phyloP scores from a whole-genome alignment of 2,888 invertebrate genomes.

The Volucella inanis region DNA sequence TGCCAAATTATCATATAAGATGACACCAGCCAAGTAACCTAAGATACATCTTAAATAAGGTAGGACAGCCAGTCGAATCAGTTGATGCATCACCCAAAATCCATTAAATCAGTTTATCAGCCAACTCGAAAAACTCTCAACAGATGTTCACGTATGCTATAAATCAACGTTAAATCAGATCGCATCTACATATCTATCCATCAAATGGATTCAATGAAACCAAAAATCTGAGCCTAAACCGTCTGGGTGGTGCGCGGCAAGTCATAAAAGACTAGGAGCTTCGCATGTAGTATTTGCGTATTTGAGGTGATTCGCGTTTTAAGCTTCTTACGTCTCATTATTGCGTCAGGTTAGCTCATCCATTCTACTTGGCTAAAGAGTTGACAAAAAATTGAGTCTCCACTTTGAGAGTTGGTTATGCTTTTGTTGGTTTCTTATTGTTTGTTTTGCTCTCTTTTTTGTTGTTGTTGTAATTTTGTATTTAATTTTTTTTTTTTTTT shows the following conservation, averaged over 20 bases:
- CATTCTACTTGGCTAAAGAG: conserved; percentile 30
- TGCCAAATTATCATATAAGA: no score
- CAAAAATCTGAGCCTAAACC: neutral
- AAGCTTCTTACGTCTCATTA: conserved; percentile 45
- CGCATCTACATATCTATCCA: no score
- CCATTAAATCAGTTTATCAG: no score
- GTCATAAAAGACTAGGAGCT: conserved; percentile 45
- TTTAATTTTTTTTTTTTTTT: conserved; percentile 10
- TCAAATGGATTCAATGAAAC: no score
- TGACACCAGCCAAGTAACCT: no score
- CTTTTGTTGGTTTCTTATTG: no score
- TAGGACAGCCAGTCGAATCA: no score
- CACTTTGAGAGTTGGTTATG: neutral
- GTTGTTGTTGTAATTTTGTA: conserved; percentile 4
- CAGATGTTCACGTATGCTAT: no score
- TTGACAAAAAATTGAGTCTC: conserved; percentile 48
- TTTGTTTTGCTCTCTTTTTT: neutral
- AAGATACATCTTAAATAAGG: no score
- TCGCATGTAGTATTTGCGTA: conserved; percentile 30
- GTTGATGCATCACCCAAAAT: no score
- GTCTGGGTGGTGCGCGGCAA: neutral
- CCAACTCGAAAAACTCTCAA: no score
- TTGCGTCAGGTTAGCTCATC: conserved; percentile 39
- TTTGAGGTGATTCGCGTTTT: conserved; percentile 22
- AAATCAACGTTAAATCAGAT: no score